Percentiles rank a stretch among this genome's conserved stretches.
Evolutionary conservation across 2,888 invertebrate species (phyloP).

Genomic region (Dynastes maya): DNA sequence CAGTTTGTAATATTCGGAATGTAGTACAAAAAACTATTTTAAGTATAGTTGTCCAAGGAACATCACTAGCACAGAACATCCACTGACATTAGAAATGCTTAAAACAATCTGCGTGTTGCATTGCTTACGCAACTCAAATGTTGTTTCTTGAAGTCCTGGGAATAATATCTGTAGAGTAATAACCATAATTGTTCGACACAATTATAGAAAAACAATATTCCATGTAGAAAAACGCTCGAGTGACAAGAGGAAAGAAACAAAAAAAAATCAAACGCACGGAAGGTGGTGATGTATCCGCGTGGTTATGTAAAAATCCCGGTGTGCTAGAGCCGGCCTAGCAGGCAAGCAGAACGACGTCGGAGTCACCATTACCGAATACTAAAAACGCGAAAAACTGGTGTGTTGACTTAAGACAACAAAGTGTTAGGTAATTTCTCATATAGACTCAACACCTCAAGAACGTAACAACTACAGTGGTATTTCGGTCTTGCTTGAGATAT

Average conservation of each 20-base stretch:
- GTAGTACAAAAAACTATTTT: no score
- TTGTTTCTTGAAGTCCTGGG: not conserved
- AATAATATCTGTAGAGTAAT: not conserved
- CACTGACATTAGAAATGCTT: no score
- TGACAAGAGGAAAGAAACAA: not conserved
- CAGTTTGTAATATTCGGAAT: no score
- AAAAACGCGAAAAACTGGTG: slow-evolving; percentile 30
- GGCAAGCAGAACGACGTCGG: not conserved
- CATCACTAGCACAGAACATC: no score
- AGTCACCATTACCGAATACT: slow-evolving; percentile 41
- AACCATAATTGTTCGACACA: not conserved
- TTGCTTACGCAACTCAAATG: not conserved
- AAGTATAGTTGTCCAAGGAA: no score
- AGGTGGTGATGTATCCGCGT: slow-evolving; percentile 6
- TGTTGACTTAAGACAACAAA: slow-evolving; percentile 29
- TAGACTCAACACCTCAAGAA: slow-evolving; percentile 28
- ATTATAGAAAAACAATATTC: slow-evolving; percentile 1
- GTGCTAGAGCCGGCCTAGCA: not conserved
- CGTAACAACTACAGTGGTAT: slow-evolving; percentile 16
- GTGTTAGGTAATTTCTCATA: slow-evolving; percentile 26
- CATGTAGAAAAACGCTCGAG: not conserved
- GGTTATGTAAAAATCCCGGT: slow-evolving; percentile 4
- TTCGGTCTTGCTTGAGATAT: slow-evolving; percentile 6
- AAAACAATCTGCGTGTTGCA: no score
- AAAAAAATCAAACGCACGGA: not conserved